Percentiles rank a stretch among this genome's conserved stretches.
Conservation (phyloP, 2,113 vertebrate species). For the Megaleporinus macrocephalus region DNA sequence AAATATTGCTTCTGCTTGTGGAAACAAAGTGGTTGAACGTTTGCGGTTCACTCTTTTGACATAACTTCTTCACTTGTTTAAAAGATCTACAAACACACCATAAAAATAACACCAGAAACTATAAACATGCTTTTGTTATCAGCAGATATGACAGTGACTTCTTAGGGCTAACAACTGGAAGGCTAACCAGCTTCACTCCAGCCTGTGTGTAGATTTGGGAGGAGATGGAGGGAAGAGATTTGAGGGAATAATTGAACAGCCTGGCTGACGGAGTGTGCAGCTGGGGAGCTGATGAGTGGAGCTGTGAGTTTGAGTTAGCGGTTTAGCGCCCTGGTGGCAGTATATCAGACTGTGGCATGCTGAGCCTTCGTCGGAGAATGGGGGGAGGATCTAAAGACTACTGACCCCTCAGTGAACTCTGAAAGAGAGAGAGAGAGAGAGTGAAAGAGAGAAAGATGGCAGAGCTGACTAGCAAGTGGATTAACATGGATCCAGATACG, state of each 20-base stretch:
- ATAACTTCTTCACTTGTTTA: no score
- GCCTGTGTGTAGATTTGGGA: constrained; percentile 7
- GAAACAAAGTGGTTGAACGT: no score
- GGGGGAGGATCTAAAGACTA: constrained; percentile 31
- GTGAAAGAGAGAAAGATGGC: not conserved
- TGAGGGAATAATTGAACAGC: constrained; percentile 42
- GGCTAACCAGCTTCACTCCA: no score
- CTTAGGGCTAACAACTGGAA: no score
- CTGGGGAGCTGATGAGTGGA: not conserved
- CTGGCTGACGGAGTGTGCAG: not conserved
- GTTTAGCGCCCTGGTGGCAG: constrained; percentile 1
- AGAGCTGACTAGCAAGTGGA: not conserved
- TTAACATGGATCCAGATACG: no score
- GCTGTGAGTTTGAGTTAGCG: constrained; percentile 17
- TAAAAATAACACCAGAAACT: no score
- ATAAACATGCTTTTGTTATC: no score
- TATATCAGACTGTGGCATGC: constrained; percentile 30
- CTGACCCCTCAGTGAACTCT: constrained; percentile 35
- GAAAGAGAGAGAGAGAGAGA: not conserved
- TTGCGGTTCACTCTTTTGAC: no score
- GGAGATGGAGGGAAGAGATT: constrained; percentile 36
- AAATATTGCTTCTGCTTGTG: no score
- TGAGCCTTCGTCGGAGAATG: constrained; percentile 1
- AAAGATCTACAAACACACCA: no score
- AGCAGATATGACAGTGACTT: not conserved